Base-by-base conservation (phyloP, 1,140 invertebrate genomes). In the Tetramorium simillimum region DNA sequence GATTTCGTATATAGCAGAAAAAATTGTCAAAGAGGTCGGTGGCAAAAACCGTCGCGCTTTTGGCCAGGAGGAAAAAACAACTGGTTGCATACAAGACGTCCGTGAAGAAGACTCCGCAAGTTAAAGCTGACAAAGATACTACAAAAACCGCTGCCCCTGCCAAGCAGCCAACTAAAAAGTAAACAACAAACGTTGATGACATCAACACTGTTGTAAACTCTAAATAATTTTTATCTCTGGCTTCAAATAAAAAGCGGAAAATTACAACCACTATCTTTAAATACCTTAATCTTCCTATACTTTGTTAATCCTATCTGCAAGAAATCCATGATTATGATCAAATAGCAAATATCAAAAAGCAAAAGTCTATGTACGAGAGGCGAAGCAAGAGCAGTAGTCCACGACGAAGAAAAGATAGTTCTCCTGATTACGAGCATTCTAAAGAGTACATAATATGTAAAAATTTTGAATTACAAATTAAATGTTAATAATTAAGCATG, bases 11-110 rank as follows among this genome's bases (percentile, higher is more conserved):
- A 21, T 75, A 94, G 43, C 88, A 97, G 97, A 95, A 97, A 37
- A 95, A 95, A 69, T 93, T 97, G 46, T 93, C 96, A 1, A 94
- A 94, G 5, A 92, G 84, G 24, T 89, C 95, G 18, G 95, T 95
- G 77, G 91, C 96, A n/a, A 95, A 95, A 67, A 95, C 95, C 0
- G 92, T 96, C 60, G 95, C 95, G 73, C 93, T 96, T 12, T 94
- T 95, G 21, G 95, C 95, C 62, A 95, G 92, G 75, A 95, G 96
- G 46, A 94, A 92, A 9, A 96, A 95, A 60, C 95, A 95, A 21
- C 95, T 96, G 40, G 93, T 94, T 0, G 95, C 96, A 58, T 93
- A 96, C 3, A 97, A 97, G 92, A 96, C 96, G 89, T 94, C 93
- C 72, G 93, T 95, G 0, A 93, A 96, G 94, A 92, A 96, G 92